phyloP scores from a whole-genome alignment of 2,888 invertebrate species.

The Lithophane socia region DNA sequence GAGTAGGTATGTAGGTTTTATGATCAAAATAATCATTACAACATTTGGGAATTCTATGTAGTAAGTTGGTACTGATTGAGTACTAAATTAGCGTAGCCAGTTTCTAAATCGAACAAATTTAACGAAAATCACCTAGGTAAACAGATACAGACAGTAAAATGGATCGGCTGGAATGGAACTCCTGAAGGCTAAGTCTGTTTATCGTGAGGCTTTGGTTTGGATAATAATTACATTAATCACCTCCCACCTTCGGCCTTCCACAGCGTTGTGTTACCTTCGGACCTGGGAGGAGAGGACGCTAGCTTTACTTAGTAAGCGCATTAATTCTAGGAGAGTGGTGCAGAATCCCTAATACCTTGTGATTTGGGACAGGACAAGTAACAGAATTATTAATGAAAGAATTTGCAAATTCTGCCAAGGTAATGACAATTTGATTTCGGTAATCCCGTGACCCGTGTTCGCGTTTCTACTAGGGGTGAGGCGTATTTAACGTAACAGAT shows the following conservation, averaged over 20 bases:
- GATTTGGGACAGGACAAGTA: not conserved
- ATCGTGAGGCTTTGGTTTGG: conserved; percentile 6
- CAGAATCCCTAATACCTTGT: not conserved
- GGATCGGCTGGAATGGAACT: not conserved
- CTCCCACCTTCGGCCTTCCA: not conserved
- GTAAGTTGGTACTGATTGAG: not conserved
- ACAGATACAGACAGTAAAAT: conserved; percentile 3
- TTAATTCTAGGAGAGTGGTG: conserved; percentile 36
- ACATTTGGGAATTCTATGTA: not conserved
- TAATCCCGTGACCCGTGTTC: too few relatives aligned
- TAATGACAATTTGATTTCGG: not conserved
- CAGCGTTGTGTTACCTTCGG: conserved; percentile 7
- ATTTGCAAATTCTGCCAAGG: not conserved
- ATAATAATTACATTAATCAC: conserved; percentile 45
- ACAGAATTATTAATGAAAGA: not conserved
- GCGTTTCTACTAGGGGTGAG: not conserved
- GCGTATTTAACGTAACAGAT: too few relatives aligned
- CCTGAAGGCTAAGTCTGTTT: conserved; percentile 19
- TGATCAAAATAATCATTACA: not conserved
- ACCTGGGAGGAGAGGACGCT: too few relatives aligned
- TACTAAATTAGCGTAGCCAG: not conserved
- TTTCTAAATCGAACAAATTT: conserved; percentile 6
- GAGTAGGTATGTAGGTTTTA: not conserved
- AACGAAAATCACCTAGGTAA: conserved; percentile 8
- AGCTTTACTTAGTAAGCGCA: not conserved